Conservation (phyloP, 64 coral and sea anemone species). For the Montipora sp. region DNA sequence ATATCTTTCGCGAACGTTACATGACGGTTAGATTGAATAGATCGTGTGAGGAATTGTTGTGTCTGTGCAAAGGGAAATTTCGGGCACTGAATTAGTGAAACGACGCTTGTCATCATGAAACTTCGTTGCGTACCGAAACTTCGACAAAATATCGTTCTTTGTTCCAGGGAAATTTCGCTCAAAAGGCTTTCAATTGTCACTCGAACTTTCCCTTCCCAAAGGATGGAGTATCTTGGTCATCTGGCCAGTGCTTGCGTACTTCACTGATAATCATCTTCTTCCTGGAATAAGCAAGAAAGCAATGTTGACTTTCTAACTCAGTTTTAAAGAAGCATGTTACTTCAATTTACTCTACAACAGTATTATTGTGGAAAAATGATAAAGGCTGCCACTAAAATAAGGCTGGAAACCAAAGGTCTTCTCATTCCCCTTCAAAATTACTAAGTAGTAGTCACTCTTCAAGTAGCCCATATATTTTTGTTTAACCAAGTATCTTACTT, state of each 20-base stretch:
- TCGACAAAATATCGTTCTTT: too few species aligned
- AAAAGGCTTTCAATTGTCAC: too few species aligned
- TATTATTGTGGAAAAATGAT: background rate
- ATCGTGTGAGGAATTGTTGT: too few species aligned
- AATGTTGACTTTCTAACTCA: background rate
- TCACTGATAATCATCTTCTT: background rate
- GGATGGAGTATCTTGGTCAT: background rate
- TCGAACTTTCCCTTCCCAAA: background rate
- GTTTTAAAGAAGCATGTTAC: background rate
- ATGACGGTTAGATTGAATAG: too few species aligned
- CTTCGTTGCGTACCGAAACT: too few species aligned
- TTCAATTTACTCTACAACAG: background rate
- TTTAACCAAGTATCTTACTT: background rate
- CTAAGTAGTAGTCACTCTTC: background rate
- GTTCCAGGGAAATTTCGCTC: too few species aligned
- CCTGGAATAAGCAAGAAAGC: slow-evolving; percentile 1
- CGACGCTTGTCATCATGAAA: too few species aligned
- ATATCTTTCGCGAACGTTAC: too few species aligned
- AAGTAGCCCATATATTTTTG: background rate
- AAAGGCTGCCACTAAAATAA: too few species aligned
- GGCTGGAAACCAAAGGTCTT: background rate
- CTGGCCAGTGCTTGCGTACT: background rate
- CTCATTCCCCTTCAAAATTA: background rate
- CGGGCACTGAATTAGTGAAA: too few species aligned
- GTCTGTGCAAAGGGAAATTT: too few species aligned